Conservation (phyloP, 2,888 invertebrate genomes). For the Tiliacea citrago region DNA sequence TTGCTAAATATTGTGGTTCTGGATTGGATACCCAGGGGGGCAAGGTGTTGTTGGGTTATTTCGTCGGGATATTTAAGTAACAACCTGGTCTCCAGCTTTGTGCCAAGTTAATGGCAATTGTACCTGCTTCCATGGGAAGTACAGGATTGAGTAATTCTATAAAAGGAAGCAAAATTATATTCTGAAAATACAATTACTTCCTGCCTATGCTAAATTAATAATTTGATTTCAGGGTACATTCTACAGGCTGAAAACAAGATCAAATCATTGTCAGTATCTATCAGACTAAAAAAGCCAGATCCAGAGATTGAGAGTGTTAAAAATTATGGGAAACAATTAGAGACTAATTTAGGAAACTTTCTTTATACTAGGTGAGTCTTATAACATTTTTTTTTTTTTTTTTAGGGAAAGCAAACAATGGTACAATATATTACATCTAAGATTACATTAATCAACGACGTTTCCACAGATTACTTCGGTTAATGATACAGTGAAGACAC, state of each 20-base stretch:
- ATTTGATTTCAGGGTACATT: constrained; percentile 91
- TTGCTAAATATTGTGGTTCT: neutral
- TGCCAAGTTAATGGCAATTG: neutral
- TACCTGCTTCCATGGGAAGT: neutral
- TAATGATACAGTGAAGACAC: no score
- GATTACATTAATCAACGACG: no score
- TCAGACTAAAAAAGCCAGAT: constrained; percentile 93
- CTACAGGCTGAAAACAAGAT: constrained; percentile 95
- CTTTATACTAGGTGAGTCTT: constrained; percentile 87
- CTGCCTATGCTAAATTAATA: neutral
- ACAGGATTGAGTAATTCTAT: no score
- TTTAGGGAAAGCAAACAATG: no score
- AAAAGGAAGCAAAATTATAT: neutral
- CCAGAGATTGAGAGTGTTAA: constrained; percentile 94
- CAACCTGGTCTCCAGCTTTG: neutral
- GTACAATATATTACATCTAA: no score
- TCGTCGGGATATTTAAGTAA: neutral
- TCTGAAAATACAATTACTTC: neutral
- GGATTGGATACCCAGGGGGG: neutral
- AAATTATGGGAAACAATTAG: constrained; percentile 94
- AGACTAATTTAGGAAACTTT: constrained; percentile 91
- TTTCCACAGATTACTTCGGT: no score
- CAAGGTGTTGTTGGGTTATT: neutral
- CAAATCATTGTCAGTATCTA: constrained; percentile 93
- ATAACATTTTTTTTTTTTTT: no score